Base-by-base conservation (phyloP, 2,888 invertebrate genomes). In the Cryptus armator region DNA sequence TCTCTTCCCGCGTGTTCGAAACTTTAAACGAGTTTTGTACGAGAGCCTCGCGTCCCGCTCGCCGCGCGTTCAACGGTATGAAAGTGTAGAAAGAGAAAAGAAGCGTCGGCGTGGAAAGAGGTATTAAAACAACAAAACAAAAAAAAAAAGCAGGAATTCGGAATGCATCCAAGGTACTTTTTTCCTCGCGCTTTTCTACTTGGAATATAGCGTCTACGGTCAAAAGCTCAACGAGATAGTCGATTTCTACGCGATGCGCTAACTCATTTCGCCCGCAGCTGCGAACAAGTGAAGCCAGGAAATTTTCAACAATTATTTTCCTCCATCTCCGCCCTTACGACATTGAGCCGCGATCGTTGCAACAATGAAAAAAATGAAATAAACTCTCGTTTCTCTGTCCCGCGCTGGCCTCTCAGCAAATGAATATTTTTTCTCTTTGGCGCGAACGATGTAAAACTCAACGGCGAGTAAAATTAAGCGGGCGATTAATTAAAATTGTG, bases 1-100 rank as follows among this genome's bases (percentile, higher is more conserved):
- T 53, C 19, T 46, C 32, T n/a, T 24, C 51, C 46, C 62, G 62
- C 77, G 53, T 72, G 84, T 81, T 84, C 46, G 70, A 84, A 84
- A 84, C 84, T 84, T 84, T 84, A 84, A 84, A 84, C 84, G 84
- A 84, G 84, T 84, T 84, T 84, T 81, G 70, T 81, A 68, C 68
- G 46, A 72, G 80, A 72, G 66, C 70, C 71, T 51, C 44, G 59
- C 72, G n/a, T 48, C 29, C 75, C 72, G 46, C 74, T 24, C 75
- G 37, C 64, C 32, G 44, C 62, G 46, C 70, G 72, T 64, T 74
- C 81, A 72, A 64, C 77, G 62, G 62, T 68, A 78, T 64, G 74
- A 81, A 81, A 81, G 81, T 70, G 78, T 70, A 68, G 74, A 77
- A 68, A 68, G 78, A 74, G 70, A 70, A 44, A 70, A 75, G 68